Evolutionary conservation across 1,140 invertebrate species (phyloP), one percentile per base, ranked within the genome.

Genomic region (Nylanderia fulva): DNA sequence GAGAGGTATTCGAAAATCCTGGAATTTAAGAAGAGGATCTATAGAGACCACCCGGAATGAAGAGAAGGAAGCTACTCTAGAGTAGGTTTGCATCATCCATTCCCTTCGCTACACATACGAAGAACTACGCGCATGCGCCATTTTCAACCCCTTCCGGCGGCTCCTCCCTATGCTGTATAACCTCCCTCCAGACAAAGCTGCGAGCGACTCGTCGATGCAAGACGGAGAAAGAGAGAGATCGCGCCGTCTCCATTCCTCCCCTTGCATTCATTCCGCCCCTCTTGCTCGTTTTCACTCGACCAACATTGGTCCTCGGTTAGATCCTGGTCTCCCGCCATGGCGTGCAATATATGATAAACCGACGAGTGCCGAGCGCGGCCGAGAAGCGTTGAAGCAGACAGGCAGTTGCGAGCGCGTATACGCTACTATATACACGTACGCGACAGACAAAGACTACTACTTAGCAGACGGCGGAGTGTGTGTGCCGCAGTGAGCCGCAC

Each of bases 301-400:
- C 91, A 88, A 92, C 91, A 33, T 27, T 85, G 33, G 88, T 93
- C 92, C 93, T 93, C 91, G 18, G 87, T 15, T 88, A 76, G 86
- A 91, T 94, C 93, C 93, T 95, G 93, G 91, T 89, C 93, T 94
- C 94, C 94, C 94, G 94, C 93, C 94, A 94, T 92, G 89, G 86
- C 90, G 90, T 91, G 76, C 92, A 92, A 91, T n/a, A n/a, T n/a
- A n/a, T n/a, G 93, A 94, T 92, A 91, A 92, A 85, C 91, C 93
- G 93, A 94, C 86, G 36, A 83, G 29, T 77, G 87, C 92, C 94
- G 94, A 94, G 75, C 82, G 39, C 0, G 8, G 8, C 90, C 94
- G 94, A n/a, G n/a, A n/a, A n/a, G n/a, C n/a, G n/a, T n/a, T n/a
- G n/a, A n/a, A n/a, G 29, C 29, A 3, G 29, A 33, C 93, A 93